Conservation (phyloP, 2,888 invertebrate species). For the Yponomeuta plumbellus region DNA sequence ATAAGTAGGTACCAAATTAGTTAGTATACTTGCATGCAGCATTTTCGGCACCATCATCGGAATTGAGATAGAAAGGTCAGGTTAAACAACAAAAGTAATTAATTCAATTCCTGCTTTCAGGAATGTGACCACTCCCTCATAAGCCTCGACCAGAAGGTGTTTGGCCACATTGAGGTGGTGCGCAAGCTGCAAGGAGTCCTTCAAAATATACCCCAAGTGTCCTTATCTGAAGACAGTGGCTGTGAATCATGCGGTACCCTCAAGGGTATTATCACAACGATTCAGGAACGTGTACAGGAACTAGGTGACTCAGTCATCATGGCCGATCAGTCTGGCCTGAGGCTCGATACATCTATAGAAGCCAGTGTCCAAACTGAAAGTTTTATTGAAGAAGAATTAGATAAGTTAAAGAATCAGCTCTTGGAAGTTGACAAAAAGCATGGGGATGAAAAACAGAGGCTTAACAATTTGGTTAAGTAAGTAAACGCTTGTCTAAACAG, state of each 20-base stretch:
- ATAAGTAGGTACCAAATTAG: too few relatives aligned
- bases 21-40: too few relatives aligned
- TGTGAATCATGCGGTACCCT: constrained; percentile 22
- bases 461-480: constrained; percentile 46
- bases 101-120: constrained; percentile 27
- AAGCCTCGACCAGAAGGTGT: constrained; percentile 33
- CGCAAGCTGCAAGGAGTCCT: constrained; percentile 20
- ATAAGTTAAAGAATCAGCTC: constrained; percentile 25
- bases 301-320: constrained; percentile 15
- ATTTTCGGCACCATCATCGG: too few relatives aligned
- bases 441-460: constrained; percentile 50
- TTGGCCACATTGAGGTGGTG: constrained; percentile 28
- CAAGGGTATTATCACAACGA: constrained; percentile 20
- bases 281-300: constrained; percentile 23
- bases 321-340: constrained; percentile 14
- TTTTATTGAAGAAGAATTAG: constrained; percentile 19
- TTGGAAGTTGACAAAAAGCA: constrained; percentile 37
- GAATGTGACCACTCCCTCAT: constrained; percentile 38
- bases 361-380: constrained; percentile 18
- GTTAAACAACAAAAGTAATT: background rate
- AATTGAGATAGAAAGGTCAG: too few relatives aligned
- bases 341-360: constrained; percentile 5
- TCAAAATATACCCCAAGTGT: constrained; percentile 11
- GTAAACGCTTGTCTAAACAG: constrained; percentile 25
- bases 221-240: constrained; percentile 8